Conservation (phyloP, 2,888 invertebrate species). For the Morpho deidamia region DNA sequence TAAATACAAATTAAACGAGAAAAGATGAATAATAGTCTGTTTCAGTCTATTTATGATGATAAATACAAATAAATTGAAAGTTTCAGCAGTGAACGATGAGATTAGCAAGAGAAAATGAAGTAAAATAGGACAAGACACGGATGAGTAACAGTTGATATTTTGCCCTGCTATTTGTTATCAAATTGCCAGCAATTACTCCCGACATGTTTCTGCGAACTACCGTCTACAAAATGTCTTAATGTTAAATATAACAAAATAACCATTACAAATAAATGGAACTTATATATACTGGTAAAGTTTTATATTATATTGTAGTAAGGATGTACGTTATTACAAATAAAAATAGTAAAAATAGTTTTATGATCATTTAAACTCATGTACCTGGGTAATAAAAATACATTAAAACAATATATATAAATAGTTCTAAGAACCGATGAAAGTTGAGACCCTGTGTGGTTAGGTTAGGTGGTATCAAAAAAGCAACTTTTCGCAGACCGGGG, state of each 20-base stretch:
- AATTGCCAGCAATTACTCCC: slow-evolving; percentile 34
- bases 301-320: background rate
- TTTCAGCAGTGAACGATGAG: slow-evolving; percentile 23
- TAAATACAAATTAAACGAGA: too few relatives aligned
- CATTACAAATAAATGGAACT: too few relatives aligned
- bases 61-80: slow-evolving; percentile 7
- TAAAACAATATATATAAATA: too few relatives aligned
- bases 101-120: slow-evolving; percentile 22
- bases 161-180: slow-evolving; percentile 48
- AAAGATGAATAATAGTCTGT: too few relatives aligned
- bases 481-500: too few relatives aligned
- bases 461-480: too few relatives aligned
- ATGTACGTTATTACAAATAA: background rate
- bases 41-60: too few relatives aligned
- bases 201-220: slow-evolving; percentile 19
- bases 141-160: slow-evolving; percentile 64
- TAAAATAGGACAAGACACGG: slow-evolving; percentile 26
- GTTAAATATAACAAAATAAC: slow-evolving; percentile 2
- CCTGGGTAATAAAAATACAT: too few relatives aligned
- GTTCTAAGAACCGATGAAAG: too few relatives aligned
- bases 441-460: too few relatives aligned
- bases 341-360: background rate
- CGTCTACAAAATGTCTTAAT: slow-evolving; percentile 11
- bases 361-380: background rate
- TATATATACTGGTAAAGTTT: background rate